Base-by-base conservation (phyloP, 2,113 vertebrate genomes). In the Varanus salvator region DNA sequence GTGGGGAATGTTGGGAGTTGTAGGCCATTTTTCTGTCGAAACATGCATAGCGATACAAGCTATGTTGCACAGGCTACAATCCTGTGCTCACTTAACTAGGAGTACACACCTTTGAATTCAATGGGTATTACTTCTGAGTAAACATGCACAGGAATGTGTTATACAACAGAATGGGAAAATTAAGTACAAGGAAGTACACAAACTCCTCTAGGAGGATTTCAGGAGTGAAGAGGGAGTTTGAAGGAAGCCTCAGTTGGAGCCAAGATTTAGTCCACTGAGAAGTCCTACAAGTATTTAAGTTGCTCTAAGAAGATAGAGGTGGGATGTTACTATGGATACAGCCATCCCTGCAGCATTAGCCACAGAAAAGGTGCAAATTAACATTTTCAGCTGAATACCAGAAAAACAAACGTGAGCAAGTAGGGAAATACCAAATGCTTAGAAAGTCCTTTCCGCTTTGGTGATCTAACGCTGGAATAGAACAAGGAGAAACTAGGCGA, bases 371-470 rank as follows among this genome's bases (percentile, higher is more conserved):
- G 27, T 31, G 54, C 77, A 87, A 80, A 80, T 54, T 23, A 38
- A 8, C 54, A 48, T 23, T 77, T 71, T 87, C 75, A 87, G 44
- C 60, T 71, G 12, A 17, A 23, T 68, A n/a, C 57, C 48, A 69
- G 27, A 44, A 80, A 44, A 60, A 68, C 0, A 6, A 54, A 78
- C 0, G 9, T 29, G 60, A 89, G 44, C 25, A 29, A 82, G 66
- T 3, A 54, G n/a, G 8, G n/a, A 72, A 77, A 54, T 44, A 50
- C 72, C 34, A 66, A 85, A 85, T 38, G 17, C 48, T 69, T 77
- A 23, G 15, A 38, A 31, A 6, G 74, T 90, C 69, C 88, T 90
- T 85, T 85, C 74, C 44, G n/a, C 60, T 90, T 71, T 8, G 60
- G 21, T 17, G 88, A 90, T 85, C 74, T 80, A 57, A 85, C 5